Conservation (phyloP, 2,888 invertebrate genomes). For the Rhabditoides inermis region DNA sequence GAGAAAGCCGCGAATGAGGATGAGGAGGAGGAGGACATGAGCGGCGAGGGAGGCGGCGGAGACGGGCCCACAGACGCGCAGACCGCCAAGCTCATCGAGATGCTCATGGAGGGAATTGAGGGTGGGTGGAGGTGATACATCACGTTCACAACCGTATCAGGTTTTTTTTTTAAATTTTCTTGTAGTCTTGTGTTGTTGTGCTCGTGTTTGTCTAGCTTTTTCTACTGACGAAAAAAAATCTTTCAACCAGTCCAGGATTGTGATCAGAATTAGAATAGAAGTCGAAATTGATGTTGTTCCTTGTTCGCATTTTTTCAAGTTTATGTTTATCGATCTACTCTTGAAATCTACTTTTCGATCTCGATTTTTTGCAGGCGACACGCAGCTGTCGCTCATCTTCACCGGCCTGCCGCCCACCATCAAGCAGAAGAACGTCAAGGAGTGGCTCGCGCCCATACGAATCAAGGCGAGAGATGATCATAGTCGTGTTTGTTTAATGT, state of each 20-base stretch:
- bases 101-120: constrained; percentile 30
- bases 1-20: constrained; percentile 51
- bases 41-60: constrained; percentile 13
- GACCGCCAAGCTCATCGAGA: constrained; percentile 18
- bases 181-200: too few species aligned
- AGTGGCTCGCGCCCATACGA: constrained; percentile 49
- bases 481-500: too few species aligned
- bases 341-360: too few species aligned
- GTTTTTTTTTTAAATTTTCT: not conserved
- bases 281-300: too few species aligned
- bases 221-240: too few species aligned
- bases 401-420: constrained; percentile 38
- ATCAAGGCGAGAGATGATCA: too few species aligned
- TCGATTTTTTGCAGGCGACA: constrained; percentile 29
- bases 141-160: not conserved
- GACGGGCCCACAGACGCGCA: not conserved
- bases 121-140: constrained; percentile 10
- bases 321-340: too few species aligned
- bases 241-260: too few species aligned
- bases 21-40: constrained; percentile 39
- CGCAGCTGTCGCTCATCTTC: constrained; percentile 36
- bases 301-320: too few species aligned
- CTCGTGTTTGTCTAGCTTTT: too few species aligned
- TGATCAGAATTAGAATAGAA: too few species aligned
- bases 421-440: constrained; percentile 41